Evolutionary conservation across 2,888 invertebrate species (phyloP).

Genomic region (Ochropacha duplaris): DNA sequence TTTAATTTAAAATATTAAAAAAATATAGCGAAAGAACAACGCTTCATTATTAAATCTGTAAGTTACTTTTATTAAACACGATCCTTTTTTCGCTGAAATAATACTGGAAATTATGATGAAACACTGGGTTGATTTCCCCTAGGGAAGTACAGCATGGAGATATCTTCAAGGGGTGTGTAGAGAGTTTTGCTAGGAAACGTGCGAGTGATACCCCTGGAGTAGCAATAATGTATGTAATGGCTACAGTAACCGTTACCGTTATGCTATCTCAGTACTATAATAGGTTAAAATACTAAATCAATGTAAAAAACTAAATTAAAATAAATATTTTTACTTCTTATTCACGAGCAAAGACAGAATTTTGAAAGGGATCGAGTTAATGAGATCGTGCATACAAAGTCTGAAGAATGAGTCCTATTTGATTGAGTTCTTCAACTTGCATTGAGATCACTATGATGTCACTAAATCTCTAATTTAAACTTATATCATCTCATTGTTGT

Average conservation of each 20-base stretch:
- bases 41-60: constrained; percentile 41
- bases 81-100: constrained; percentile 13
- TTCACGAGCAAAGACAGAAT: neutral
- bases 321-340: too few species aligned
- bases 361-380: neutral
- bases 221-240: too few species aligned
- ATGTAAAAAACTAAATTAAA: too few species aligned
- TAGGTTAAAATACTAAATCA: too few species aligned
- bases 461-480: neutral
- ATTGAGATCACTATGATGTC: neutral
- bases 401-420: neutral
- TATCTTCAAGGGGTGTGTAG: too few species aligned
- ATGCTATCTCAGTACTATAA: too few species aligned
- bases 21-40: constrained; percentile 31
- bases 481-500: too few species aligned
- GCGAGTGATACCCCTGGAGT: too few species aligned
- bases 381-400: neutral
- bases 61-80: constrained; percentile 26
- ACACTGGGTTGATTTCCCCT: neutral
- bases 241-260: too few species aligned
- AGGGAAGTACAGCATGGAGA: too few species aligned
- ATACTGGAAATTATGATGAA: neutral
- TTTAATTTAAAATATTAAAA: constrained; percentile 49
- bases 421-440: neutral
- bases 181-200: too few species aligned